Percentiles rank a stretch among this genome's conserved stretches.
These are phyloP conservation scores for Chironomus striatipennis DNA, from an alignment of 1,140 invertebrate genomes.

Conservation along the genomic window DNA sequence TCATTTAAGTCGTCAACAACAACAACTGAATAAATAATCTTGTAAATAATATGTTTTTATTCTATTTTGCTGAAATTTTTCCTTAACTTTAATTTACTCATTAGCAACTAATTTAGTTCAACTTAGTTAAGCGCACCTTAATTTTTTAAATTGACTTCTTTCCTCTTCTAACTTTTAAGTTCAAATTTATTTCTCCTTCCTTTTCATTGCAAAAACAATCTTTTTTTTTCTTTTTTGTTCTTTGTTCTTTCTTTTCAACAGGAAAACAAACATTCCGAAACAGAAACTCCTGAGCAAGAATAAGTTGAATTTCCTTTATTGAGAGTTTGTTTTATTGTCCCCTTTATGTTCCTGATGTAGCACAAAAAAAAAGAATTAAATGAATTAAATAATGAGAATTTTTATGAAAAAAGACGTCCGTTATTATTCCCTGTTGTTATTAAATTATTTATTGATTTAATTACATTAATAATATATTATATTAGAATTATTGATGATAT, in stretches of 20 bases:
- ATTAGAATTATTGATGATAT: not conserved
- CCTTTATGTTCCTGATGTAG: not conserved
- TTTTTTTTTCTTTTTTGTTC: not conserved
- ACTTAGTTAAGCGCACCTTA: not conserved
- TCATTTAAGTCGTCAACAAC: no score
- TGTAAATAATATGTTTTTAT: not conserved
- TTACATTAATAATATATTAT: no score
- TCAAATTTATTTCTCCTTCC: no score
- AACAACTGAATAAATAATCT: no score
- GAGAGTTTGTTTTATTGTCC: not conserved
- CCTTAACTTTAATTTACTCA: not conserved
- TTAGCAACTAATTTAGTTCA: not conserved
- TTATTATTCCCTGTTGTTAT: slow-evolving; percentile 3
- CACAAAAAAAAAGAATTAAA: not conserved
- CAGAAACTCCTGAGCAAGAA: slow-evolving; percentile 6
- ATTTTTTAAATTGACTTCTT: not conserved
- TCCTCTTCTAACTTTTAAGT: not conserved
- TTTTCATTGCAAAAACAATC: not conserved
- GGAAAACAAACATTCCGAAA: slow-evolving; percentile 25
- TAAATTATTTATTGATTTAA: not conserved
- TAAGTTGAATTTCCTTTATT: not conserved
- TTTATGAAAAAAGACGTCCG: not conserved
- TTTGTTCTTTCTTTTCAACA: slow-evolving; percentile 16
- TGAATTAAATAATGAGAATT: not conserved
- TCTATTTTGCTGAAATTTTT: not conserved